A percentile compares a stretch with the other conserved stretches of the same genome.
Conservation (phyloP, 2,888 invertebrate species). For the Pandemis corylana region DNA sequence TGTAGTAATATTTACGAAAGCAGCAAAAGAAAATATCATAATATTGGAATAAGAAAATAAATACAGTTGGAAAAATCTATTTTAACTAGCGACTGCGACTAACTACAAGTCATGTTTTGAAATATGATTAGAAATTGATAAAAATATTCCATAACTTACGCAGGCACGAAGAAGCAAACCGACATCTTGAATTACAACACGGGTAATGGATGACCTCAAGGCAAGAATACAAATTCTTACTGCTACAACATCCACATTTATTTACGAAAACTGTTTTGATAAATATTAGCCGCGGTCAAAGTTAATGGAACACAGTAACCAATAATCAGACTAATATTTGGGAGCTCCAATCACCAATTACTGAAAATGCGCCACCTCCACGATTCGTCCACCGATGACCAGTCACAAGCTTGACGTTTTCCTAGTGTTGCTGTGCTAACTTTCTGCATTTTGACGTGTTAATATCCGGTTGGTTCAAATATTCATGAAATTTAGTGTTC, state of each 20-base stretch:
- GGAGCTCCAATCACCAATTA: constrained; percentile 85
- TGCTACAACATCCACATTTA: constrained; percentile 54
- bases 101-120: background rate
- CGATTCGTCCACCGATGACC: constrained; percentile 85
- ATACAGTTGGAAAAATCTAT: background rate
- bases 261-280: constrained; percentile 56
- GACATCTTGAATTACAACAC: constrained; percentile 84
- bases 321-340: constrained; percentile 83
- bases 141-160: constrained; percentile 84
- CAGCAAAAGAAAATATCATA: background rate
- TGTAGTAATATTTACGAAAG: background rate
- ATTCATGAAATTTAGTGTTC: background rate
- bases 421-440: constrained; percentile 57
- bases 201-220: constrained; percentile 58
- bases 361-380: constrained; percentile 82
- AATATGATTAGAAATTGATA: constrained; percentile 41
- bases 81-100: background rate
- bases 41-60: background rate
- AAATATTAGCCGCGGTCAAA: constrained; percentile 73
- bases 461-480: constrained; percentile 14
- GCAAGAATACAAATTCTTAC: constrained; percentile 48
- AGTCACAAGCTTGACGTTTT: constrained; percentile 83
- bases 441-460: background rate
- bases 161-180: constrained; percentile 88
- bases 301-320: constrained; percentile 78